Evolutionary conservation across 2,113 vertebrate species (phyloP).

Genomic region (Dolichallabes microphthalmus): DNA sequence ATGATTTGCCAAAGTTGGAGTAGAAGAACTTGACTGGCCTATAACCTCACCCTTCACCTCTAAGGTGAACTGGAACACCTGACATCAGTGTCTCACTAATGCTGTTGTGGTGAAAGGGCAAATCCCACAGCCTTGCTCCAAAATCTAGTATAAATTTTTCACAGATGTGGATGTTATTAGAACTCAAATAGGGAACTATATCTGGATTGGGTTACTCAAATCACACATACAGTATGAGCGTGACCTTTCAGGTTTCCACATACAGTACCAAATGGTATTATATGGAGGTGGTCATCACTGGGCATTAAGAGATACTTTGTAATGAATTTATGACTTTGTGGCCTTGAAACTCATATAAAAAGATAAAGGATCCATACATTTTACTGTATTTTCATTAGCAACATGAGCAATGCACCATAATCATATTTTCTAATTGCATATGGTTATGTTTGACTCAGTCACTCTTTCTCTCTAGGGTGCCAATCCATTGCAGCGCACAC

Average conservation of each 20-base stretch:
- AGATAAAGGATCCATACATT: not conserved
- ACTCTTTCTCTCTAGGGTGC: no score
- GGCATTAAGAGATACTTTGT: not conserved
- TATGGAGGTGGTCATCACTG: not conserved
- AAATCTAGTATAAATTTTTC: not conserved
- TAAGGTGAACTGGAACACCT: not conserved
- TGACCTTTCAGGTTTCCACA: not conserved
- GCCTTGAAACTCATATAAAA: not conserved
- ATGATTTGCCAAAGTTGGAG: not conserved
- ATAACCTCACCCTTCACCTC: not conserved
- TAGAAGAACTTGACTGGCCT: not conserved
- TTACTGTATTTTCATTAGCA: not conserved
- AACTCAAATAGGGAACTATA: not conserved
- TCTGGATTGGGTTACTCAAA: not conserved
- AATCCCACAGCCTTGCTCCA: not conserved
- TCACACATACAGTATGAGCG: not conserved
- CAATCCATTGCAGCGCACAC: no score
- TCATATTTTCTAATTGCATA: not conserved
- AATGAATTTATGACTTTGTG: not conserved
- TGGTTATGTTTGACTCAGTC: not conserved
- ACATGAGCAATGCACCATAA: not conserved
- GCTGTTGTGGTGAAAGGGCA: not conserved
- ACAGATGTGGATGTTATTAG: not conserved
- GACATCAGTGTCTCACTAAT: not conserved
- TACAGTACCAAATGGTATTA: no score